These are phyloP conservation scores for Volucella inanis DNA, from an alignment of 2,888 invertebrate species.

Conservation along the genomic window DNA sequence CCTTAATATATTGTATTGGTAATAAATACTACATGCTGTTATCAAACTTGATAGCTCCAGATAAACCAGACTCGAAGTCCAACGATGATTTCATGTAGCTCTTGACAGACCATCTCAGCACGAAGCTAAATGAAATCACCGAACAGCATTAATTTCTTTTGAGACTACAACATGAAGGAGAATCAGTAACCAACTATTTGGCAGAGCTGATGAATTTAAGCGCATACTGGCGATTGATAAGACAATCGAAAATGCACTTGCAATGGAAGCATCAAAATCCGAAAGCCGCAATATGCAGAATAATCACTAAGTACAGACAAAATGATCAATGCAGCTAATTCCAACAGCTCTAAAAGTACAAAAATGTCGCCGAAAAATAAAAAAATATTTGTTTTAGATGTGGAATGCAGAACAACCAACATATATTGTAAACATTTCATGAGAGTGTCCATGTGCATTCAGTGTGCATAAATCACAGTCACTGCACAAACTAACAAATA, in stretches of 20 bases:
- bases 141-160: conserved; percentile 2
- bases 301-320: no score
- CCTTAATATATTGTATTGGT: conserved; percentile 23
- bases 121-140: neutral
- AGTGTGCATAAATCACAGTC: no score
- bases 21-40: conserved; percentile 21
- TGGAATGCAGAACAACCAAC: no score
- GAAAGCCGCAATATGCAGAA: no score
- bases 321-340: no score
- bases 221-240: neutral
- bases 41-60: conserved; percentile 23
- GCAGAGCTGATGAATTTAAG: conserved; percentile 8
- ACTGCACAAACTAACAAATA: no score
- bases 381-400: no score
- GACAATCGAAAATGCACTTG: no score
- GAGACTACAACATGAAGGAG: conserved; percentile 15
- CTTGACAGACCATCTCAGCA: conserved; percentile 17
- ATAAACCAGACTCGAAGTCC: conserved; percentile 1
- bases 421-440: no score
- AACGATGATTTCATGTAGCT: conserved; percentile 6
- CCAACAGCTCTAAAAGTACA: neutral
- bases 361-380: neutral
- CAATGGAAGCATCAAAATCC: no score
- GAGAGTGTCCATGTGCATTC: no score
- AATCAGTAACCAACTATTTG: neutral